Evolutionary conservation across 2,888 invertebrate species (phyloP).

Genomic region (Perdita meconis): DNA sequence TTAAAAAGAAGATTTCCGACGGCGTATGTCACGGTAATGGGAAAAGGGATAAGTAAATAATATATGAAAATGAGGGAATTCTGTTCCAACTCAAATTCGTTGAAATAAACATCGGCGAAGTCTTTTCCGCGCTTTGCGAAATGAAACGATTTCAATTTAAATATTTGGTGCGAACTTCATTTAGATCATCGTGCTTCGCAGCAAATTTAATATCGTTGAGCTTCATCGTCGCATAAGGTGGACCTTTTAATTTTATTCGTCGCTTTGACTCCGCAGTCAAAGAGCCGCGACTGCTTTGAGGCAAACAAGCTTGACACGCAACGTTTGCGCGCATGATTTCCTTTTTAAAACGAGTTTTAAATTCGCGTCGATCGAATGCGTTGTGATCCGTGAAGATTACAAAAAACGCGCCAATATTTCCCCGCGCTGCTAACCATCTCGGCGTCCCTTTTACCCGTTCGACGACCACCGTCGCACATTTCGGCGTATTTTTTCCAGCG

Average conservation of each 20-base stretch:
- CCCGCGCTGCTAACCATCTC: too few species aligned
- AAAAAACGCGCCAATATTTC: background rate
- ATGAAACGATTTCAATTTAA: background rate
- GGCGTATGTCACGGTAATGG: background rate
- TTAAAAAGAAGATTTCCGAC: too few species aligned
- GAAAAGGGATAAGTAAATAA: background rate
- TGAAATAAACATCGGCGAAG: background rate
- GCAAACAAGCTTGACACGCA: background rate
- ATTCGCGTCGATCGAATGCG: background rate
- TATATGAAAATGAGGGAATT: background rate
- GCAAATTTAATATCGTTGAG: conserved; percentile 11
- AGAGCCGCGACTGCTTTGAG: background rate
- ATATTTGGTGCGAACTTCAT: background rate
- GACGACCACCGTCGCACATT: background rate
- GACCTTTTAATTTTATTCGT: conserved; percentile 10
- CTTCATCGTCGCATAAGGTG: background rate
- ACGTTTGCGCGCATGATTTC: background rate
- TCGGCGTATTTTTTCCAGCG: background rate
- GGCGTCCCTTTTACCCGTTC: background rate
- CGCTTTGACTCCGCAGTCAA: background rate
- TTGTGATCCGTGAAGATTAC: background rate
- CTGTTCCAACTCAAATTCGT: background rate
- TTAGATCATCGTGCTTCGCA: background rate
- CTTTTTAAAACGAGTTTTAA: background rate
- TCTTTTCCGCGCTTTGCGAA: background rate